Evolutionary conservation across 2,113 vertebrate species (phyloP).

Genomic region (Cochlearius cochlearius): DNA sequence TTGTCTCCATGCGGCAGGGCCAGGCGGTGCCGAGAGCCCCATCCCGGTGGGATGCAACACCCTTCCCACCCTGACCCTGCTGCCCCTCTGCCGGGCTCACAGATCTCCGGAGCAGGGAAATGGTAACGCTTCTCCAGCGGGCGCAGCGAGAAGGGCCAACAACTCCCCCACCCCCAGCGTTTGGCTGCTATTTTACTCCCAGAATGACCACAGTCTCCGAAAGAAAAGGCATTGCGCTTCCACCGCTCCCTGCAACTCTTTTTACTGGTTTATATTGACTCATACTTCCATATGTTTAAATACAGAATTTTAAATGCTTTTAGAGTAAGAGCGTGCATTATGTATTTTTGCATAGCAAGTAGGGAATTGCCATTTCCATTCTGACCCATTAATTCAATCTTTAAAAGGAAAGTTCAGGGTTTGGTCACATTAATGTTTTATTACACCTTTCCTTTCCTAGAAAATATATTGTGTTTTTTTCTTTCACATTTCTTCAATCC

Average conservation of each 20-base stretch:
- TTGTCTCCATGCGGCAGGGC: background rate
- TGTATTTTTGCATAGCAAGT: background rate
- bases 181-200: background rate
- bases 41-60: background rate
- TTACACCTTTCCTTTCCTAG: background rate
- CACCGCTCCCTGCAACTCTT: background rate
- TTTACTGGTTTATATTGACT: background rate
- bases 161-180: background rate
- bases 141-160: accelerated
- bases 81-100: background rate
- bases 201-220: background rate
- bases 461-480: background rate
- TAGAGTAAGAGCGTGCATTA: background rate
- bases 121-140: accelerated
- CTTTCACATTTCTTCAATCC: background rate
- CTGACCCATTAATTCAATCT: background rate
- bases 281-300: background rate
- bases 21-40: background rate
- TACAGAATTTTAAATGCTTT: background rate
- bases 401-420: background rate
- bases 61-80: background rate
- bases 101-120: accelerated
- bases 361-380: background rate
- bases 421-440: background rate
- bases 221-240: background rate